Evolutionary conservation across 2,113 vertebrate genomes (phyloP).

Genomic region (Brachypteracias leptosomus): DNA sequence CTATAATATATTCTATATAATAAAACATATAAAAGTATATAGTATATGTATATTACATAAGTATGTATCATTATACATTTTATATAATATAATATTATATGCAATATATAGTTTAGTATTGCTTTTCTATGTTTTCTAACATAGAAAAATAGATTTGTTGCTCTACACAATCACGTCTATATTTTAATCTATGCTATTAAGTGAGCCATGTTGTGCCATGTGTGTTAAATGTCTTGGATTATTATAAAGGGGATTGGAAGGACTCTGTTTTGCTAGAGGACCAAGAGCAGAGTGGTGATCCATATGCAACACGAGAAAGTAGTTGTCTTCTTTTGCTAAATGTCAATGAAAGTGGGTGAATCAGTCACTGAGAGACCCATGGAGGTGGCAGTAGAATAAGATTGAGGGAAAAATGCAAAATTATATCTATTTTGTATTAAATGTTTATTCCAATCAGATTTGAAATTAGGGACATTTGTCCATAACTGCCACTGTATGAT

Average conservation of each 20-base stretch:
- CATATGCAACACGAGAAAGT: not conserved
- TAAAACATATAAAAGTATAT: too few relatives aligned
- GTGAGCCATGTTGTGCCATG: not conserved
- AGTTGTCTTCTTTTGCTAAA: not conserved
- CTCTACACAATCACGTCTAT: not conserved
- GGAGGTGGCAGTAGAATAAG: not conserved
- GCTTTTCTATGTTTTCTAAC: too few relatives aligned
- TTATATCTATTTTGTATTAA: not conserved
- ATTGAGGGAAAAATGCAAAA: not conserved
- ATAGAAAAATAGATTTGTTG: not conserved
- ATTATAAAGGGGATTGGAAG: not conserved
- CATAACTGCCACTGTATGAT: not conserved
- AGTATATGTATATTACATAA: too few relatives aligned
- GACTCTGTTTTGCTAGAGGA: not conserved
- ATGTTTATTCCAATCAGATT: not conserved
- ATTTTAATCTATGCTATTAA: not conserved
- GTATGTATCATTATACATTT: too few relatives aligned
- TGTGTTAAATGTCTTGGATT: not conserved
- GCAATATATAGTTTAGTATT: too few relatives aligned
- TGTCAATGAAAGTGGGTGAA: not conserved
- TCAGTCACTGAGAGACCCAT: not conserved
- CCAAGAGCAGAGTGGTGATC: not conserved
- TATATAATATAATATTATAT: too few relatives aligned
- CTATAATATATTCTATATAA: too few relatives aligned
- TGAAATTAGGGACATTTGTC: not conserved